A percentile compares a stretch with the other conserved stretches of the same genome.
Conservation (phyloP, 1,140 invertebrate species). For the Heterodera carotae region DNA sequence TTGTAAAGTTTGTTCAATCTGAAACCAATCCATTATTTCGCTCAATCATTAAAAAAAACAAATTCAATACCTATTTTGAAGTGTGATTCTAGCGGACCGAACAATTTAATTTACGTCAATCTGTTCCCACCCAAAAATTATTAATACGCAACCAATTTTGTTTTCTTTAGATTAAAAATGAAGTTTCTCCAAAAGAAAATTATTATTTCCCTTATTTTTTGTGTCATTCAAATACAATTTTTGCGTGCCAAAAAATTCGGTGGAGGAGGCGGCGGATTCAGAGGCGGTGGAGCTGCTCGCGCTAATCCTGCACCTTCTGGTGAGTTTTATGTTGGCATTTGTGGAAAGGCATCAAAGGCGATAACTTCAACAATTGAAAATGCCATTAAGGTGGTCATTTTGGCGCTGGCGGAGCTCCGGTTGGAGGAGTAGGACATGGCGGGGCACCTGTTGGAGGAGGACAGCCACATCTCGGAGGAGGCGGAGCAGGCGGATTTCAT, state of each 20-base stretch:
- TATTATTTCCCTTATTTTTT: background rate
- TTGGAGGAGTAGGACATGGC: background rate
- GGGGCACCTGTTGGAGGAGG: background rate
- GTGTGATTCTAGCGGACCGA: too few relatives aligned
- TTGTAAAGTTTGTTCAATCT: too few relatives aligned
- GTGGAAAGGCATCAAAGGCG: background rate
- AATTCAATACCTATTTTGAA: too few relatives aligned
- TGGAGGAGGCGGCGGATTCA: background rate
- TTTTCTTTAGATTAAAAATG: background rate
- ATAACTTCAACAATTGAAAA: background rate
- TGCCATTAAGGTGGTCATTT: slow-evolving; percentile 5
- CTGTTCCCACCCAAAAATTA: too few relatives aligned
- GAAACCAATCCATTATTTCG: too few relatives aligned
- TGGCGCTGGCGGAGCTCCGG: background rate
- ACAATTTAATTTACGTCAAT: too few relatives aligned
- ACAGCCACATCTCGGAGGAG: background rate
- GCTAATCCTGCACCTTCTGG: background rate
- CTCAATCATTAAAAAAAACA: too few relatives aligned
- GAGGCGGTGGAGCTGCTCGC: background rate
- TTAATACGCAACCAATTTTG: background rate
- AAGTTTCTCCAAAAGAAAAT: background rate
- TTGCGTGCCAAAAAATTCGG: slow-evolving; percentile 14
- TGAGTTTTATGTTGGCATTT: background rate
- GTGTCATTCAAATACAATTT: slow-evolving; percentile 5
- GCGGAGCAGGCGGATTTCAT: background rate